Evolutionary conservation across 2,113 vertebrate species (phyloP).

Genomic region (Pomatorhinus ruficollis): DNA sequence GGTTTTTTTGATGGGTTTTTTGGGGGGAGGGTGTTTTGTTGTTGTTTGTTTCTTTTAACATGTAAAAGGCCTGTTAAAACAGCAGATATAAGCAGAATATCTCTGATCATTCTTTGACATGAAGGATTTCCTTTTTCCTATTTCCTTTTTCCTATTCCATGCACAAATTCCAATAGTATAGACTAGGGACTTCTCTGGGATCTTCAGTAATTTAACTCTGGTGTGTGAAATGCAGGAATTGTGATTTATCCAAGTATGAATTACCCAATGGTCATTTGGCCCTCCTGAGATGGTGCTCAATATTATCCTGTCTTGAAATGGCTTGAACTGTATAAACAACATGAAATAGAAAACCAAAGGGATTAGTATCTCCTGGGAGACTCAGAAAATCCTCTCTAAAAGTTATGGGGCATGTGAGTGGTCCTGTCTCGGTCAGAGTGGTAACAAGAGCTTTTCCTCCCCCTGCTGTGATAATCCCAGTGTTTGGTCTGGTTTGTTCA

Average conservation of each 20-base stretch:
- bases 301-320: not conserved
- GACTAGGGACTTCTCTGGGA: not conserved
- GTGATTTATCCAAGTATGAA: not conserved
- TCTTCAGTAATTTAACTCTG: not conserved
- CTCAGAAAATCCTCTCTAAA: not conserved
- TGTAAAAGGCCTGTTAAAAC: not conserved
- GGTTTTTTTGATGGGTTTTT: not conserved
- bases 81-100: not conserved
- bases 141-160: not conserved
- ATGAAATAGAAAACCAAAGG: slow-evolving; percentile 32
- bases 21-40: not conserved
- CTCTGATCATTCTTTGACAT: not conserved
- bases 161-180: not conserved
- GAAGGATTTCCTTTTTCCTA: not conserved
- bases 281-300: not conserved
- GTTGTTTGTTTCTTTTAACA: not conserved
- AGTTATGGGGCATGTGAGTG: slow-evolving; percentile 3
- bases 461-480: slow-evolving; percentile 31
- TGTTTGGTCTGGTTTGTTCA: slow-evolving; percentile 23
- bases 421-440: not conserved
- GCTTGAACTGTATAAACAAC: slow-evolving; percentile 23
- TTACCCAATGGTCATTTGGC: not conserved
- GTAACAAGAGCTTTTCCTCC: slow-evolving; percentile 43
- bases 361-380: slow-evolving; percentile 23
- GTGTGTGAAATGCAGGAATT: not conserved